Evolutionary conservation across 2,797 vertebrate species (phyloP).

Genomic region (Myotis vivesi): DNA sequence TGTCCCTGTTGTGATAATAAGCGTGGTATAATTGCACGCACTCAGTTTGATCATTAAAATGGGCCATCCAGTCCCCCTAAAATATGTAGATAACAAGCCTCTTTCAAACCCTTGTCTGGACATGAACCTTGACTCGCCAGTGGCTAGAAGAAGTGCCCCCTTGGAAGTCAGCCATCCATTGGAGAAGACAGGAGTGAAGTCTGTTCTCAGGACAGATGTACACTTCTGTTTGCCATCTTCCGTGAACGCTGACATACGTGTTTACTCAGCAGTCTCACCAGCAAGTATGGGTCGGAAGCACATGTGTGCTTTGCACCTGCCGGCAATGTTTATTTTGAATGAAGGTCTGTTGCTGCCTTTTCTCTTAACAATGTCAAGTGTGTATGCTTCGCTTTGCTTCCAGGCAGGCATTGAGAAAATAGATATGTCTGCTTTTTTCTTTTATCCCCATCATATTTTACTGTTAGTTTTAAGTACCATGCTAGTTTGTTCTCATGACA

Average conservation of each 20-base stretch:
- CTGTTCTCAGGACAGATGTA: slow-evolving; percentile 1
- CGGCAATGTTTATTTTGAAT: slow-evolving; percentile 55
- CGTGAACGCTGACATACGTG: background rate
- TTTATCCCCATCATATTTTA: background rate
- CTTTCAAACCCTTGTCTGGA: background rate
- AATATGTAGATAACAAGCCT: background rate
- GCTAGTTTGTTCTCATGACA: slow-evolving; percentile 10
- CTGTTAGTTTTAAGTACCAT: background rate
- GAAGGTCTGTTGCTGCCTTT: background rate
- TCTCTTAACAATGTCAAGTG: background rate
- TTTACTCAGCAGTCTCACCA: slow-evolving; percentile 26
- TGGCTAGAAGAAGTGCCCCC: background rate
- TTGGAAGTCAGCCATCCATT: background rate
- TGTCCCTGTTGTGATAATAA: background rate
- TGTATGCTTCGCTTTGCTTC: slow-evolving; percentile 36
- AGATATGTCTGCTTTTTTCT: background rate
- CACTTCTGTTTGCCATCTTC: background rate
- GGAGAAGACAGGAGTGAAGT: background rate
- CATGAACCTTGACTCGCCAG: background rate
- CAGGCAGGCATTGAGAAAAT: background rate
- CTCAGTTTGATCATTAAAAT: background rate
- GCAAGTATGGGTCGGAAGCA: background rate
- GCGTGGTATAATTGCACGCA: background rate
- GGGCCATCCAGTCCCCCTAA: background rate
- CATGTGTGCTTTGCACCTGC: slow-evolving; percentile 43